These are phyloP conservation scores for Dolichoris vasculosae DNA, from an alignment of 1,140 invertebrate genomes.

Conservation along the genomic window DNA sequence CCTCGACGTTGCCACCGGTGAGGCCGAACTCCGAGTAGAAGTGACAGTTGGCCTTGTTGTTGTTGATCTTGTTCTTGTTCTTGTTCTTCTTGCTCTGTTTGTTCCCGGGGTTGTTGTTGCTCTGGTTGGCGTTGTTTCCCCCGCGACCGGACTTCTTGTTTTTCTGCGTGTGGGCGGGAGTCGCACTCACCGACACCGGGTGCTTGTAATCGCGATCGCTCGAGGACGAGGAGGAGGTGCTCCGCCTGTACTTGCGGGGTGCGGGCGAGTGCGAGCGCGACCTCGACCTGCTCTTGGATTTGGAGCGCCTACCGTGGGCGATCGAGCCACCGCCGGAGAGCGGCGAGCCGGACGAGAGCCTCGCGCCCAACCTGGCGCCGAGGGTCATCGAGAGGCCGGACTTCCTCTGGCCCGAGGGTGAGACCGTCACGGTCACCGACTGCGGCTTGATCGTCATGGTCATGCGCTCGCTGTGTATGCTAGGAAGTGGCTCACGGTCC, in stretches of 20 bases:
- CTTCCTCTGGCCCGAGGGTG: slow-evolving; percentile 64
- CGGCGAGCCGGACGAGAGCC: slow-evolving; percentile 55
- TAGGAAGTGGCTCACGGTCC: slow-evolving; percentile 92
- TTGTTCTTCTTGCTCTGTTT: slow-evolving; percentile 63
- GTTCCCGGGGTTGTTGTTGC: not conserved
- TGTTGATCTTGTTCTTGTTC: slow-evolving; percentile 74
- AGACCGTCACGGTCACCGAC: slow-evolving; percentile 58
- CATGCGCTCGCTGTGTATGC: slow-evolving; percentile 85
- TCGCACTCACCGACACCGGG: slow-evolving; percentile 25
- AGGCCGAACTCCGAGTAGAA: slow-evolving; percentile 83
- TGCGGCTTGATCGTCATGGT: slow-evolving; percentile 76
- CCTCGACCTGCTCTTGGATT: slow-evolving; percentile 56
- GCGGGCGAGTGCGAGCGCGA: slow-evolving; percentile 62
- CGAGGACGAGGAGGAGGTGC: slow-evolving; percentile 69
- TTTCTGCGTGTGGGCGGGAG: slow-evolving; percentile 34
- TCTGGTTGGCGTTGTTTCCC: not conserved
- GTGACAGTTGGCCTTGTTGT: slow-evolving; percentile 77
- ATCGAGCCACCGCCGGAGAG: slow-evolving; percentile 58
- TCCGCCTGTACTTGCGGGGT: slow-evolving; percentile 67
- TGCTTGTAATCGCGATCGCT: slow-evolving; percentile 68
- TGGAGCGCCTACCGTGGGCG: slow-evolving; percentile 58
- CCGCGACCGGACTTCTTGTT: slow-evolving; percentile 63
- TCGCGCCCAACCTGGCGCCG: slow-evolving; percentile 74
- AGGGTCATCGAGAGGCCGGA: slow-evolving; percentile 74
- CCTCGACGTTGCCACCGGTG: slow-evolving; percentile 76